Base-by-base conservation (phyloP, 2,113 vertebrate species). In the Hepsetus odoe region DNA sequence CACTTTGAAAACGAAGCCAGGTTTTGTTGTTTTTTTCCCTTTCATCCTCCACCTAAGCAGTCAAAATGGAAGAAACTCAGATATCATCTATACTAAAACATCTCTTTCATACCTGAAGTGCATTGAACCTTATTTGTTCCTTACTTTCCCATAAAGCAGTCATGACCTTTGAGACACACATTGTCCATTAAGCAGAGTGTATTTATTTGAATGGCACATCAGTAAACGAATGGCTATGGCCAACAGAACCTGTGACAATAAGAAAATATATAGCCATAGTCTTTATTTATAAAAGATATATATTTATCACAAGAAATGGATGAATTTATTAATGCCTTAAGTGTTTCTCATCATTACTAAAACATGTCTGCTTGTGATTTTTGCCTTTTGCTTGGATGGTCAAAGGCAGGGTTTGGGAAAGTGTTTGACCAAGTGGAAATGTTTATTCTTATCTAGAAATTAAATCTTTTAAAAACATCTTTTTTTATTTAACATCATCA, bases 141-240 rank as follows among this genome's bases (percentile, higher is more conserved):
- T 9, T 87, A 91, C 88, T 86, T 89, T 88, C 80, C 80, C 35
- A n/a, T 18, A 24, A 58, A 40, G 80, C 77, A 89, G 85, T 80
- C 85, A 68, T 18, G 74, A 82, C 69, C 53, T 66, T 24, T 81
- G 26, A 35, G 64, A 18, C 64, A 46, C 77, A 69, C 40, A 44
- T 78, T 79, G 38, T 85, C 40, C 28, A 61, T 67, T 70, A 58
- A 61, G 77, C 65, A n/a, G 77, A 83, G 61, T 73, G 67, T 84
- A 83, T 79, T 38, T 84, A 68, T 85, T 76, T 80, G 83, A 76
- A 38, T 44, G 32, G 68, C 18, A 24, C 73, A 56, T 66, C 69
- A 6, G 16, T 68, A 35, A 55, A 55, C n/a, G 22, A 24, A 55
- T 9, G 9, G 49, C 22, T n/a, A n/a, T 53, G 18, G 49, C 24